These are phyloP conservation scores for Drosophila lacertosa DNA, from an alignment of 1,140 invertebrate species.

Conservation along the genomic window DNA sequence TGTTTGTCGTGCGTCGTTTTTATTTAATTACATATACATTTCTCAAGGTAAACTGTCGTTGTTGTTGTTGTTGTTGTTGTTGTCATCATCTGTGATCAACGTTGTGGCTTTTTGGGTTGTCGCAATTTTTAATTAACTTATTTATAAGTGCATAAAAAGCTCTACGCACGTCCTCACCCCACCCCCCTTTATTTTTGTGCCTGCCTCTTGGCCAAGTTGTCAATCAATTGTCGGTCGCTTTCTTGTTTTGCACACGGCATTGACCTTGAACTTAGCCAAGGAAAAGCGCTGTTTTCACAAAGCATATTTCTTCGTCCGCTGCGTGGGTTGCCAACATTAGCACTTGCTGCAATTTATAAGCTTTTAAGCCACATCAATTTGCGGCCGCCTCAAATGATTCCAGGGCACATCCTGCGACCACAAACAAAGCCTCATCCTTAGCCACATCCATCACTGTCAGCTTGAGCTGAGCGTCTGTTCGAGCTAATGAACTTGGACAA, in stretches of 20 bases:
- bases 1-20: slow-evolving; percentile 18
- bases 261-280: slow-evolving; percentile 61
- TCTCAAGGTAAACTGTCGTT: slow-evolving; percentile 65
- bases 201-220: slow-evolving; percentile 65
- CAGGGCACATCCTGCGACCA: slow-evolving; percentile 20
- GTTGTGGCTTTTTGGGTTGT: slow-evolving; percentile 21
- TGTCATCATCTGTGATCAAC: slow-evolving; percentile 28
- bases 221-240: slow-evolving; percentile 71
- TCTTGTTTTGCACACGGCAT: slow-evolving; percentile 33
- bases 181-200: too few species aligned
- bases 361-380: slow-evolving; percentile 15
- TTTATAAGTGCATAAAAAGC: slow-evolving; percentile 51
- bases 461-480: slow-evolving; percentile 9
- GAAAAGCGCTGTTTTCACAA: neutral
- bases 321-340: slow-evolving; percentile 4
- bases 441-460: slow-evolving; percentile 49
- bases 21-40: slow-evolving; percentile 74
- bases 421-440: slow-evolving; percentile 2
- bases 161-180: slow-evolving; percentile 26
- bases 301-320: slow-evolving; percentile 7
- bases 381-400: slow-evolving; percentile 1
- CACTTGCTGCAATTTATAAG: slow-evolving; percentile 19
- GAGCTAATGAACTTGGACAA: slow-evolving; percentile 43
- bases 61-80: slow-evolving; percentile 18
- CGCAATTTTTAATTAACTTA: slow-evolving; percentile 79